Base-by-base conservation (phyloP, 2,113 vertebrate species). In the Rhea pennata region DNA sequence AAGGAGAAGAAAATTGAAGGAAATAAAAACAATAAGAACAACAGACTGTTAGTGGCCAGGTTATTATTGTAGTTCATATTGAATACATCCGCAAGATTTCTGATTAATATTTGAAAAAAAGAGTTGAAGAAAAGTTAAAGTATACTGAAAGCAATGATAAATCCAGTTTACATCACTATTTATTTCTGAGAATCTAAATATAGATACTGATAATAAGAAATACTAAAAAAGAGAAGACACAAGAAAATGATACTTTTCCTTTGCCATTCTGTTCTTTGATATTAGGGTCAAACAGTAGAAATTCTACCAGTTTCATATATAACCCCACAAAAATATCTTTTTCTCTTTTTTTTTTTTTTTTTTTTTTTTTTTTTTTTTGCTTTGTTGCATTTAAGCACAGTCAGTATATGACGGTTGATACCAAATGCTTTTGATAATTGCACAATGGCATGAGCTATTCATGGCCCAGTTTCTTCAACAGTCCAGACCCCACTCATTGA, bases 281-380 rank as follows among this genome's bases (percentile, higher is more conserved):
- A 9, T 62, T 74, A 70, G 11, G 5, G 16, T 44, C 9, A 56
- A 89, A 7, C 31, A 80, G 40, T 36, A 75, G 48, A 80, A 89
- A 26, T 53, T 70, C 22, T n/a, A 53, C 26, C 7, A 31, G 14
- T n/a, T 77, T 75, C 36, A 24, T 83, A 62, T 27, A 50, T 20
- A 84, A 67, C 4, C 2, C 10, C 27, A 40, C 5, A 56, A 5
- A 64, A 75, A 46, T 20, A 10, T 7, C n/a, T 51, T 27, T 29
- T 2, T 0, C 13, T 44, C 10, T 44, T 9, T 44, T 44, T 44
- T 9, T 44, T 13, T 44, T 4, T 44, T 44, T 44, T 4, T 44
- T 44, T 44, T 10, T 44, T 13, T 13, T 44, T 44, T 44, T 58
- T 23, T 31, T 3, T 0, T 76, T 79, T 58, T 58, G 12, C 6